These are phyloP conservation scores for Chaetogeoica ovagalla DNA, from an alignment of 2,888 invertebrate species.

Conservation along the genomic window DNA sequence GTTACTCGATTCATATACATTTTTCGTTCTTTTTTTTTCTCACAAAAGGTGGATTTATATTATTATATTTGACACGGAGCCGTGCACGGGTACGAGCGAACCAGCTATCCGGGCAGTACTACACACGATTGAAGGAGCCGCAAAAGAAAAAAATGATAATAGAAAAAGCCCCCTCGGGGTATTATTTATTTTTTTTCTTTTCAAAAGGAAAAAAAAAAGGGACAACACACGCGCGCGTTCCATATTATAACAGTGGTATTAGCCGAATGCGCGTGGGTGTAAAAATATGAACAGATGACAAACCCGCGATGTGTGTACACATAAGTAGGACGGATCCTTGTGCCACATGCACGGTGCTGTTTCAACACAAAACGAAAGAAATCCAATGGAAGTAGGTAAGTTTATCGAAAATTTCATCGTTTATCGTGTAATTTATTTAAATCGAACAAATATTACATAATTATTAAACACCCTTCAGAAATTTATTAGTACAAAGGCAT, in stretches of 20 bases:
- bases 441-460: not conserved
- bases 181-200: not conserved
- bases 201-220: constrained; percentile 40
- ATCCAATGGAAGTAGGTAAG: not conserved
- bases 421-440: not conserved
- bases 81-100: not conserved
- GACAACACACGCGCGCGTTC: not conserved
- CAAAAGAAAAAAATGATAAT: constrained; percentile 36
- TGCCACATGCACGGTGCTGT: constrained; percentile 37
- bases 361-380: constrained; percentile 26
- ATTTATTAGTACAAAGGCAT: too few species aligned
- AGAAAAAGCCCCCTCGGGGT: constrained; percentile 8
- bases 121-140: not conserved
- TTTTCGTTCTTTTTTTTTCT: constrained; percentile 15
- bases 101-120: not conserved
- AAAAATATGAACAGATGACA: constrained; percentile 44
- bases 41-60: constrained; percentile 37
- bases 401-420: constrained; percentile 26
- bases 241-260: constrained; percentile 14
- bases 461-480: too few species aligned
- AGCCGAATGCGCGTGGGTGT: constrained; percentile 34
- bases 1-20: constrained; percentile 10
- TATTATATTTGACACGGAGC: not conserved
- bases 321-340: constrained; percentile 51
- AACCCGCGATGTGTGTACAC: constrained; percentile 27